Evolutionary conservation across 2,113 vertebrate genomes (phyloP).

Genomic region (Chitala chitala): DNA sequence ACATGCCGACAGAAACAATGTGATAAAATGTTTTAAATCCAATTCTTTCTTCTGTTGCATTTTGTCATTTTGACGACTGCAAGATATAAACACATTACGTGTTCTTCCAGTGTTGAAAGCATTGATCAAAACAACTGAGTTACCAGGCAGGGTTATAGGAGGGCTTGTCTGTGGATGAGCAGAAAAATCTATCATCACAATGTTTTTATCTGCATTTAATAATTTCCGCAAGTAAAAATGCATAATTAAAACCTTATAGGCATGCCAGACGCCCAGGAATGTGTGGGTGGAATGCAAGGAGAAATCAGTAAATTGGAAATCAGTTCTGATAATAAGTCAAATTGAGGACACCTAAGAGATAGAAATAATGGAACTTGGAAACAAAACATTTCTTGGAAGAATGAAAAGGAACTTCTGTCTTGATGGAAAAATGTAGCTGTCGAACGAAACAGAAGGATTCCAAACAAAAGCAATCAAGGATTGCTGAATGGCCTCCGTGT

Average conservation of each 20-base stretch:
- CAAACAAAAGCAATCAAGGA: too few species aligned
- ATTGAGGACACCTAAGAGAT: too few species aligned
- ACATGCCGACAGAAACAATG: background rate
- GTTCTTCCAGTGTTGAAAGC: background rate
- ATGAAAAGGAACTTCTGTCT: too few species aligned
- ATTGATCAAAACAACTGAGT: conserved; percentile 23
- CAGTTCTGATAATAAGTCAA: too few species aligned
- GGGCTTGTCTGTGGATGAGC: background rate
- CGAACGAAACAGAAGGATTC: too few species aligned
- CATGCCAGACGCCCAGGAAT: too few species aligned
- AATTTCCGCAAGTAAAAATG: conserved; percentile 13
- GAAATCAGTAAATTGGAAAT: too few species aligned
- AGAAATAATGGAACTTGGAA: too few species aligned
- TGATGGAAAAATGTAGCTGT: too few species aligned
- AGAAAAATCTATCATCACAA: conserved; percentile 23
- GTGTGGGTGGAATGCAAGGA: too few species aligned
- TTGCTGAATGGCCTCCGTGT: too few species aligned
- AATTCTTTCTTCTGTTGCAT: conserved; percentile 1
- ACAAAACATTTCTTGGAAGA: too few species aligned
- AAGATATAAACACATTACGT: conserved; percentile 22
- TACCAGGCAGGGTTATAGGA: background rate
- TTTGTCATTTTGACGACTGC: conserved; percentile 21
- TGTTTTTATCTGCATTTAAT: conserved; percentile 20
- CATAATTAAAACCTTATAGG: conserved; percentile 5
- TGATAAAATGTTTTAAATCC: conserved; percentile 5